Base-by-base conservation (phyloP, 1,140 invertebrate species). In the Philaenus spumarius region DNA sequence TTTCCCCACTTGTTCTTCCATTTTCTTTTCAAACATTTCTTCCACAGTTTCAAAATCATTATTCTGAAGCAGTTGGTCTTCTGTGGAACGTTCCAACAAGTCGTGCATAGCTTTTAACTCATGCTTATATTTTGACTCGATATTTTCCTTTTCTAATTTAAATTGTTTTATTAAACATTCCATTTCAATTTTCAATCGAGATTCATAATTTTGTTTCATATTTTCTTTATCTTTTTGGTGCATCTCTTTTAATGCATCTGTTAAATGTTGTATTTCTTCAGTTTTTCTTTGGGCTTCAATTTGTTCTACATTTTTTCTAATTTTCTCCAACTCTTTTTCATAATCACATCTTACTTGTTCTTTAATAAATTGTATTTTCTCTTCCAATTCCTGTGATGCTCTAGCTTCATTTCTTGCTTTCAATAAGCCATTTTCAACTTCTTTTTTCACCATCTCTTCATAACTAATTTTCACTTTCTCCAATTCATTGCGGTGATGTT, bases 401-500 rank as follows among this genome's bases (percentile, higher is more conserved):
- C 15, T 30, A 11, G 30, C 47, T 50, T 50, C 47, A 26, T 42
- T 37, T 35, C 23, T 58, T 37, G 39, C 24, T 26, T 9, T 20
- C 9, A 43, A 14, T 22, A 40, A 26, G 1, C 14, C 40, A 47
- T 45, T 47, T 20, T 15, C 54, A 4, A 43, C 52, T 34, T 55
- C 20, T 48, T 40, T 46, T 26, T 23, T 52, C n/a, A 53, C 19
- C 26, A 43, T 53, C n/a, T 52, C 43, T 3, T 60, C 26, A 57
- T 57, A 57, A 9, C n/a, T 57, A 12, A 15, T 42, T 37, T 37
- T 39, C 50, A 58, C 15, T 48, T 39, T 59, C 19, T 53, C 37
- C 20, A 58, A 17, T 46, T 61, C 54, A 17, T 24, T 17, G 14
- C 24, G 34, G 23, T 61, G 54, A 24, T 45, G 43, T 24, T 40